A percentile compares a stretch with the other conserved stretches of the same genome.
These are phyloP conservation scores for Slavum lentiscoides DNA, from an alignment of 2,888 invertebrate genomes.

Conservation along the genomic window DNA sequence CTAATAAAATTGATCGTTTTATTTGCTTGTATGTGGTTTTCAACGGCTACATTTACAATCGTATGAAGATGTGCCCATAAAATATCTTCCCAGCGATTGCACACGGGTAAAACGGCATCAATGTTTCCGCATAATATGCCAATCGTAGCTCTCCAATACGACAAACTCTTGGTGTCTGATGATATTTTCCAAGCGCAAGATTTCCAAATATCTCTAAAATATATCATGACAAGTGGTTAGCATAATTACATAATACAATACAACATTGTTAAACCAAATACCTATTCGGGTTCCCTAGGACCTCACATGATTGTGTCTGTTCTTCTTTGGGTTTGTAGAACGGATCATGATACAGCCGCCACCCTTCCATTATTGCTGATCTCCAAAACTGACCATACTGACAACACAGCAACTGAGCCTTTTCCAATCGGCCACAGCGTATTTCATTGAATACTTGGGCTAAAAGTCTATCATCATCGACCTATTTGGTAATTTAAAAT, in stretches of 20 bases:
- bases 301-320: slow-evolving; percentile 60
- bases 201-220: slow-evolving; percentile 64
- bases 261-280: slow-evolving; percentile 59
- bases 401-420: slow-evolving; percentile 80
- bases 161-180: slow-evolving; percentile 59
- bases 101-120: slow-evolving; percentile 73
- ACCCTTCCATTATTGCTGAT: slow-evolving; percentile 87
- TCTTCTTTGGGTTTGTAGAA: slow-evolving; percentile 65
- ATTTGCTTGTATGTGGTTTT: slow-evolving; percentile 71
- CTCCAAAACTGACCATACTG: slow-evolving; percentile 91
- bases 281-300: slow-evolving; percentile 81
- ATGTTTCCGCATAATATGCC: slow-evolving; percentile 84
- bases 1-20: slow-evolving; percentile 64
- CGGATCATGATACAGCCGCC: slow-evolving; percentile 85
- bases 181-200: slow-evolving; percentile 64
- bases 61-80: slow-evolving; percentile 86
- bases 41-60: slow-evolving; percentile 82
- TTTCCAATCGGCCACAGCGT: slow-evolving; percentile 81
- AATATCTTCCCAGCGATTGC: slow-evolving; percentile 83
- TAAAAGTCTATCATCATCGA: slow-evolving; percentile 72
- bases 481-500: slow-evolving; percentile 59
- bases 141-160: slow-evolving; percentile 59
- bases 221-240: slow-evolving; percentile 30
- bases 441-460: slow-evolving; percentile 74
- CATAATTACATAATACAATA: not conserved